Conservation (phyloP, 2,113 vertebrate species). For the Tenebrosternarchus preto region DNA sequence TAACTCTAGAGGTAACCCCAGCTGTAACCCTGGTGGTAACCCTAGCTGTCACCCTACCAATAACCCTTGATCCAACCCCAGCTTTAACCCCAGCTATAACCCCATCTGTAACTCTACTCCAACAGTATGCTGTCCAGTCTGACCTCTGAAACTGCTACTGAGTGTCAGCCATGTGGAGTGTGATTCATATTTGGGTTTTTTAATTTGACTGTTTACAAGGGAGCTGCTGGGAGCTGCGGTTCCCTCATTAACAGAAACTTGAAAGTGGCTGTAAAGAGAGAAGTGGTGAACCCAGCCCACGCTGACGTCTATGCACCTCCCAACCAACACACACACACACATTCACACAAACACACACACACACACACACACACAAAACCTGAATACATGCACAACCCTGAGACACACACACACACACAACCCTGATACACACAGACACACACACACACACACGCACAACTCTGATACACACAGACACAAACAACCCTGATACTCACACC, state of each 20-base stretch:
- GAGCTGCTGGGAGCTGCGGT: conserved; percentile 73
- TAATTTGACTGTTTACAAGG: conserved; percentile 74
- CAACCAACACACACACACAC: conserved; percentile 32
- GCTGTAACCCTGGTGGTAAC: no score
- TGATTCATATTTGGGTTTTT: conserved; percentile 78
- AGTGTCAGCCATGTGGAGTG: conserved; percentile 47
- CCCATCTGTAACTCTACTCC: neutral
- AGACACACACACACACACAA: no score
- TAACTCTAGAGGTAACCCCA: no score
- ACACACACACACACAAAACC: conserved; percentile 3
- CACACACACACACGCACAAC: neutral
- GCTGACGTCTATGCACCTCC: conserved; percentile 74
- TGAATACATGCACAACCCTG: no score
- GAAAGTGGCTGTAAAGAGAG: conserved; percentile 75
- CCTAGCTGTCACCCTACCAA: no score
- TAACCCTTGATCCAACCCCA: no score
- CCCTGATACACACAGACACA: neutral
- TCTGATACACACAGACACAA: no score
- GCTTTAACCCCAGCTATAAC: no score
- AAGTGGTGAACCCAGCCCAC: conserved; percentile 68
- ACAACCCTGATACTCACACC: neutral
- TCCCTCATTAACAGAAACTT: conserved; percentile 78
- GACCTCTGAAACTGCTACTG: conserved; percentile 44
- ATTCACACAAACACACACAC: conserved; percentile 8
- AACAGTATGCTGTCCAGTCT: conserved; percentile 50